These are phyloP conservation scores for Drosophila atripex DNA, from an alignment of 2,888 invertebrate genomes.

Conservation along the genomic window DNA sequence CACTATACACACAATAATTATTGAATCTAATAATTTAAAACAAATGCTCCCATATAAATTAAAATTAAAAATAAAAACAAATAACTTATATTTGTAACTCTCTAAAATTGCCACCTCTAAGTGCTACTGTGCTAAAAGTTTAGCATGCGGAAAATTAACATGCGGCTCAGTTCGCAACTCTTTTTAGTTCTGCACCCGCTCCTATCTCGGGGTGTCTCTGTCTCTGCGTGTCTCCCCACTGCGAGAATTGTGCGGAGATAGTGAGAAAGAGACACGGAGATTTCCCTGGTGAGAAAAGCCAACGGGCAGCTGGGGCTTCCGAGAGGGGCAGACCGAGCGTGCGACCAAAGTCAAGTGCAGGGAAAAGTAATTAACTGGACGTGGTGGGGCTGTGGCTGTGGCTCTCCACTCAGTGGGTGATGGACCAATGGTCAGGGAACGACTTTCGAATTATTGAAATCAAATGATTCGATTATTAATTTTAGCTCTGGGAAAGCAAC, in stretches of 20 bases:
- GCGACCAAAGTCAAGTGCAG: conserved; percentile 79
- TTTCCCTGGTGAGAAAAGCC: conserved; percentile 78
- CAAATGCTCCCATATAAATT: no score
- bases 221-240: conserved; percentile 66
- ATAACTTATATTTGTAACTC: not conserved
- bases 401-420: not conserved
- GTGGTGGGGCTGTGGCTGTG: conserved; percentile 34
- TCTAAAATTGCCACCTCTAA: conserved; percentile 21
- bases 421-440: conserved; percentile 33
- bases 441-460: conserved; percentile 75
- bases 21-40: no score
- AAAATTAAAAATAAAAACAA: not conserved
- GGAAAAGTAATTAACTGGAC: conserved; percentile 77
- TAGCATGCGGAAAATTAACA: conserved; percentile 80
- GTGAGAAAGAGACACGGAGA: conserved; percentile 44
- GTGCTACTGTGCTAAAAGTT: conserved; percentile 78
- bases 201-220: conserved; percentile 44
- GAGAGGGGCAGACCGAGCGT: conserved; percentile 69
- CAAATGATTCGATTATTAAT: conserved; percentile 65
- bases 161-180: conserved; percentile 57
- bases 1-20: no score
- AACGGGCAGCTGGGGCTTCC: conserved; percentile 51
- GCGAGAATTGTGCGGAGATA: conserved; percentile 11
- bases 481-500: conserved; percentile 37
- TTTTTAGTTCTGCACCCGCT: conserved; percentile 5